These are phyloP conservation scores for Marronus borbonicus DNA, from an alignment of 2,888 invertebrate genomes.

Conservation along the genomic window DNA sequence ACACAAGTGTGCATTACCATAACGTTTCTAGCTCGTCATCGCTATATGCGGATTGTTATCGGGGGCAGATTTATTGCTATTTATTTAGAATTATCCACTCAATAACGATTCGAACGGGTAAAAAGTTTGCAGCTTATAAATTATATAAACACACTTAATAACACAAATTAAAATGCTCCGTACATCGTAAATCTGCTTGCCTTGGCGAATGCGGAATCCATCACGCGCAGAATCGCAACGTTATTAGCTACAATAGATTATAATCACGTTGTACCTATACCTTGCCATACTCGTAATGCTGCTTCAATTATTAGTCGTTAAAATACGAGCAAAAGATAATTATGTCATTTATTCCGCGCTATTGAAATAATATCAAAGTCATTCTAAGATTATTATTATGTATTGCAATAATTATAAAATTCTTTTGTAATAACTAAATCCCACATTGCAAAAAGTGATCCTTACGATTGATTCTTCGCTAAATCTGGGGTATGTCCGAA, in stretches of 20 bases:
- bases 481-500: too few relatives aligned
- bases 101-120: constrained; percentile 15
- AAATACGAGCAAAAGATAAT: constrained; percentile 26
- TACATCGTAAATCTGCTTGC: constrained; percentile 28
- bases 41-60: constrained; percentile 25
- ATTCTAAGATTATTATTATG: constrained; percentile 9
- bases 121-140: constrained; percentile 36
- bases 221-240: background rate
- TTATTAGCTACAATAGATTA: constrained; percentile 36
- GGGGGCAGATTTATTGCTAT: constrained; percentile 23
- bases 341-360: background rate
- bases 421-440: background rate
- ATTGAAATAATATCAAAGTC: constrained; percentile 22
- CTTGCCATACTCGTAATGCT: constrained; percentile 18
- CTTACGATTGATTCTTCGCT: too few relatives aligned
- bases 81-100: constrained; percentile 35
- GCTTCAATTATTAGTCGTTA: constrained; percentile 33
- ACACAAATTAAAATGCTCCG: constrained; percentile 36
- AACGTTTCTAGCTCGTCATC: constrained; percentile 17
- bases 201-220: constrained; percentile 35
- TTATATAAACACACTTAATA: constrained; percentile 47
- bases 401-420: background rate
- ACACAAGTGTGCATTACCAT: background rate
- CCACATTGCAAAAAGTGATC: too few relatives aligned
- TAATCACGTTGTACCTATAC: constrained; percentile 16